These are phyloP conservation scores for Linurgus olivaceus DNA, from an alignment of 2,797 vertebrate species.

Conservation along the genomic window DNA sequence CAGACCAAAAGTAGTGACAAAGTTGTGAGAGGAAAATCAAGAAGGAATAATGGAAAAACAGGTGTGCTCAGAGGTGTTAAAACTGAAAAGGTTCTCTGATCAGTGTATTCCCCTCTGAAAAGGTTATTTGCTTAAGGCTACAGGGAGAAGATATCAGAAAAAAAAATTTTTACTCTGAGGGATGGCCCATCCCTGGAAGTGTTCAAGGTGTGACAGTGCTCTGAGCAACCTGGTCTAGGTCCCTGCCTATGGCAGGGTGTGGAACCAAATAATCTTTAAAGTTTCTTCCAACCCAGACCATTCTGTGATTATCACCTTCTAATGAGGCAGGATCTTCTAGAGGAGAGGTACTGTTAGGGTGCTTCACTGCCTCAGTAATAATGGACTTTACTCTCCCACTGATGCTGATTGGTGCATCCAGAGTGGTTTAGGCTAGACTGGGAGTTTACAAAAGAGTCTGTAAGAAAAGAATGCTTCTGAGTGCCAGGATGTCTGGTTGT, in stretches of 20 bases:
- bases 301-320: neutral
- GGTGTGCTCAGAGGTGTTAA: neutral
- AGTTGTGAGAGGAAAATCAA: neutral
- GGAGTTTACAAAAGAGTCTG: neutral
- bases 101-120: neutral
- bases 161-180: neutral
- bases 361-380: neutral
- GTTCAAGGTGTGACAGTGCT: no score
- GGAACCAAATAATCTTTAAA: neutral
- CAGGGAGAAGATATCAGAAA: neutral
- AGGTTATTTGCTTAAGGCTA: neutral
- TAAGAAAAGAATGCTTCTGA: neutral
- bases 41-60: neutral
- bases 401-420: neutral
- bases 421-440: neutral
- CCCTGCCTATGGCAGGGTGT: fast-evolving
- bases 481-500: neutral
- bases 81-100: neutral
- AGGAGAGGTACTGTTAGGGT: neutral
- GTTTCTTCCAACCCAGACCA: neutral
- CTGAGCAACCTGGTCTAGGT: neutral
- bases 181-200: neutral
- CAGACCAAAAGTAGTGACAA: neutral
- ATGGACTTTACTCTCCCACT: neutral
- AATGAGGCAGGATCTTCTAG: neutral